Evolutionary conservation across 2,797 vertebrate genomes (phyloP), one percentile per base, ranked within the genome.

Genomic region (Poecile montanus): DNA sequence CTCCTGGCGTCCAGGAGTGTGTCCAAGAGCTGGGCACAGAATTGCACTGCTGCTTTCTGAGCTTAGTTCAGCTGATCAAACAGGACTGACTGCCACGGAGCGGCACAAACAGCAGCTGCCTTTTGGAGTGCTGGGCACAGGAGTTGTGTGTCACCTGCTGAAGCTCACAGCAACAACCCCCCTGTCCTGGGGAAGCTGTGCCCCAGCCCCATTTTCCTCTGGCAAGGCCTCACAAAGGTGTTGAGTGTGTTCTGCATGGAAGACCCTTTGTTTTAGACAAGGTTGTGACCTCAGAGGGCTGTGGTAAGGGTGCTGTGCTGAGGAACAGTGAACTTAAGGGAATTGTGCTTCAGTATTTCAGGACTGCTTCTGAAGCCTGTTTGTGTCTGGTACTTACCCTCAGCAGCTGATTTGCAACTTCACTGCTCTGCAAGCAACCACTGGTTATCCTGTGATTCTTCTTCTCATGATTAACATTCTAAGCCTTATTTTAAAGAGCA

Each of bases 401-500:
- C 73, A 90, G 76, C 73, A 88, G 54, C 62, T 84, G 88, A 88
- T 91, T 63, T 81, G 36, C 48, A 58, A 9, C 72, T 82, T 73
- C 71, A n/a, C 34, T 71, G 74, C 62, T 89, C 62, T 62, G 32
- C 42, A 83, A 71, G 65, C 89, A 91, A 15, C 53, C 16, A 17
- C 65, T 36, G 61, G 65, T 80, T 61, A 51, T 80, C 83, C 72
- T 85, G 65, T 88, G 75, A 54, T 67, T 91, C 34, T 57, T 75
- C 56, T 71, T 74, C 72, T 77, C 57, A 34, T 78, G 57, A 89
- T 85, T 92, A 93, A 65, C 68, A 34, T 93, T 81, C 76, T 92
- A 47, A 92, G 25, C 25, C 38, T 77, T 68, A 45, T 68, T 47
- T 80, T 74, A n/a, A 85, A 81, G 72, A 50, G 27, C 44, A 68